Conservation (phyloP, 1,140 invertebrate genomes). For the Drosophila ohnishii region DNA sequence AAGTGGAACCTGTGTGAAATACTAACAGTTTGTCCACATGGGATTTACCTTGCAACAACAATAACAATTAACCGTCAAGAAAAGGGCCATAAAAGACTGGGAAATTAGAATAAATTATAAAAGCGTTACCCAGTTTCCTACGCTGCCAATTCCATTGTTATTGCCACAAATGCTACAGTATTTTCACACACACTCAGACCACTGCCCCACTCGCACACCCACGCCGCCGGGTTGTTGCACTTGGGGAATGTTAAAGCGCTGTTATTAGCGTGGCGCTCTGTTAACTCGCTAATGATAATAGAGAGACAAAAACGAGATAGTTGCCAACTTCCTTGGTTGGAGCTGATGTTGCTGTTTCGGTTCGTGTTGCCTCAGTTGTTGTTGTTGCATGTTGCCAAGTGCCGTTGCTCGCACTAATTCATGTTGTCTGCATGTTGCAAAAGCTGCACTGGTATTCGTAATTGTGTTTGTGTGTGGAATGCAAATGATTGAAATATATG, state of each 20-base stretch:
- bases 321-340: conserved; percentile 48
- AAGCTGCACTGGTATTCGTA: conserved; percentile 20
- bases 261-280: conserved; percentile 35
- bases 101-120: conserved; percentile 68
- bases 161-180: conserved; percentile 49
- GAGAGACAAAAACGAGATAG: conserved; percentile 34
- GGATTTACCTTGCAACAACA: conserved; percentile 19
- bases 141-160: conserved; percentile 53
- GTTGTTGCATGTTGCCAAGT: conserved; percentile 59
- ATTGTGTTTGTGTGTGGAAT: conserved; percentile 42
- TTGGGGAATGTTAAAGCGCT: conserved; percentile 50
- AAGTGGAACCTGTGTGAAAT: conserved; percentile 54
- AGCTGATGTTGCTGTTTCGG: conserved; percentile 2
- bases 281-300: conserved; percentile 50
- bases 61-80: conserved; percentile 43
- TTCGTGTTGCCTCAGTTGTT: conserved; percentile 22
- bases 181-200: conserved; percentile 26
- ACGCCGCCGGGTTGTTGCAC: conserved; percentile 53
- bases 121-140: conserved; percentile 73
- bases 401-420: conserved; percentile 71
- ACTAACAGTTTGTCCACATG: conserved; percentile 39
- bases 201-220: conserved; percentile 18
- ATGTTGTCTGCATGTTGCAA: conserved; percentile 52
- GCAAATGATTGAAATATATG: conserved; percentile 69
- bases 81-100: conserved; percentile 55